Base-by-base conservation (phyloP, 2,888 invertebrate species). In the Aphrophora alni region DNA sequence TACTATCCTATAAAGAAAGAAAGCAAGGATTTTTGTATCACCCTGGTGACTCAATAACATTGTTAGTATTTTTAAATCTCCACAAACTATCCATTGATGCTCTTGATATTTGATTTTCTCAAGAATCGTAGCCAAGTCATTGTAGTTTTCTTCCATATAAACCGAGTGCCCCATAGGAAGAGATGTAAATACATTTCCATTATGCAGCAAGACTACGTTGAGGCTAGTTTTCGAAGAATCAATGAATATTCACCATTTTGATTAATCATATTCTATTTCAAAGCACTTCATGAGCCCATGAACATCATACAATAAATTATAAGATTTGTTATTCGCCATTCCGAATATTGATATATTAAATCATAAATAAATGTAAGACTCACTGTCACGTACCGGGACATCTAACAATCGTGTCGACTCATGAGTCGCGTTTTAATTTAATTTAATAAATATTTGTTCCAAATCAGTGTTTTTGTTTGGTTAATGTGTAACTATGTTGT, bases 11-110 rank as follows among this genome's bases (percentile, higher is more conserved):
- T n/a, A 84, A 71, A 79, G 84, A 86, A 14, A 85, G 76, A 74
- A 85, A 86, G 59, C 84, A 85, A 17, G 84, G 84, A 81, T 84
- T 84, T 82, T 86, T 86, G 8, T 84, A 14, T 86, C 85, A n/a
- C 75, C 69, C 82, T 87, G 86, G 76, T 85, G 84, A 5, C 85
- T 86, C 14, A 86, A 77, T n/a, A 86, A 73, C n/a, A 87, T 76
- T n/a, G 73, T 77, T 14, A 84, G 51, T 27, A 87, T 83, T 81
- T 84, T 85, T 72, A 76, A n/a, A 84, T 85, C 85, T n/a, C n/a
- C n/a, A n/a, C n/a, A n/a, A n/a, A n/a, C n/a, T n/a, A n/a, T n/a
- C n/a, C n/a, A n/a, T 8, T 84, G 14, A 82, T 86, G 82, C 28
- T 81, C 77, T 14, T 78, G 28, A 80, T 85, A 82, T n/a, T n/a